These are phyloP conservation scores for Hoplodrina blanda DNA, from an alignment of 2,888 invertebrate genomes.

Conservation along the genomic window DNA sequence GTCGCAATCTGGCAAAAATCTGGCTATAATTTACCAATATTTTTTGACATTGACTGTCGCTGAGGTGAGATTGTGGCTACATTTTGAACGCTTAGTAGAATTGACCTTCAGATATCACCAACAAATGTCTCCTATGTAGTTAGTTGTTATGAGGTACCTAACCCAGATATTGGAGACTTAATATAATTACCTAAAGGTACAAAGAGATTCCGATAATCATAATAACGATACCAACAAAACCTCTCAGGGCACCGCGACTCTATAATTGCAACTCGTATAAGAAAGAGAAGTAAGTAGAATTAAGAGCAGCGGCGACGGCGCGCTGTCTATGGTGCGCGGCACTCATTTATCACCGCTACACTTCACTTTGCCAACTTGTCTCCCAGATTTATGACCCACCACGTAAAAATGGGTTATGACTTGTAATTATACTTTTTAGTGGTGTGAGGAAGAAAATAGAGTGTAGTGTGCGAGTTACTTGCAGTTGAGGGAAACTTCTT, in stretches of 20 bases:
- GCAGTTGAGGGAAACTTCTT: not conserved
- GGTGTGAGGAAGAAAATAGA: constrained; percentile 1
- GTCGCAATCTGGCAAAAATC: no score
- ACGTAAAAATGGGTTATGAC: constrained; percentile 60
- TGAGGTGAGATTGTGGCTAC: no score
- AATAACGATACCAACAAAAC: not conserved
- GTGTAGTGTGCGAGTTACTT: not conserved
- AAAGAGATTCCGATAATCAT: not conserved
- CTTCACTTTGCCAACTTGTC: constrained; percentile 74
- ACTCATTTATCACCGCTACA: constrained; percentile 70
- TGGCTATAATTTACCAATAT: no score
- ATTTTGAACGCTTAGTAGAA: no score
- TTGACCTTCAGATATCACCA: no score
- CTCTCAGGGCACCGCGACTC: constrained; percentile 19
- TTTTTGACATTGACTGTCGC: no score
- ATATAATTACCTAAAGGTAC: no score
- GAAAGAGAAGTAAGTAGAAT: constrained; percentile 69
- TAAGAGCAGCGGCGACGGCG: constrained; percentile 50
- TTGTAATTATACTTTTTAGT: constrained; percentile 63
- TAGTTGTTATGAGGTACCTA: no score
- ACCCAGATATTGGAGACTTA: no score
- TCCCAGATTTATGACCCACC: constrained; percentile 70
- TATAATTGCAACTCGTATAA: constrained; percentile 68
- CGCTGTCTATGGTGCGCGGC: not conserved
- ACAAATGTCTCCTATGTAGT: no score